Evolutionary conservation across 2,888 invertebrate species (phyloP), one percentile per base, ranked within the genome.

Genomic region (Cactoblastis cactorum): DNA sequence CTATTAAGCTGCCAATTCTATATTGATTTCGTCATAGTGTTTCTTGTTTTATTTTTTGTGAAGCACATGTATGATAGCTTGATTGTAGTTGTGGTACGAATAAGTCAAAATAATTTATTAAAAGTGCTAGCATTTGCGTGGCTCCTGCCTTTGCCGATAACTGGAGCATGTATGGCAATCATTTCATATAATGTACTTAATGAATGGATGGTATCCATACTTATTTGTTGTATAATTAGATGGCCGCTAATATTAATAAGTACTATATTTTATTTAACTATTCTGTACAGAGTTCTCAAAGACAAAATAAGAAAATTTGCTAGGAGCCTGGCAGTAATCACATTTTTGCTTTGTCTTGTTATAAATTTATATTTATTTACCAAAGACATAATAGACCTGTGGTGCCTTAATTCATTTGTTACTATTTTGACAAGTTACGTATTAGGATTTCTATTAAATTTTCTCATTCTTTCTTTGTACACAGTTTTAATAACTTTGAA

Each of bases 41-140:
- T 84, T 54, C 62, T 86, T 62, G 76, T 86, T 55, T 78, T 82
- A 50, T 82, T 82, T 57, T 81, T 86, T 53, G 80, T 86, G n/a
- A 83, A 80, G 52, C 86, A 87, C 45, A 87, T 87, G 84, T 84
- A 86, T 56, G 81, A 84, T 51, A 82, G 75, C 57, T 67, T 87
- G 55, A 79, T 87, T 39, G 74, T 83, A 55, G 83, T 87, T 17
- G 60, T 85, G 56, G 81, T 85, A 11, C 83, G 80, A 59, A 74
- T 80, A 56, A 81, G 74, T 53, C 74, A 76, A 53, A 67, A 71
- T 24, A 77, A 59, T 59, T 72, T 87, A 33, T 72, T 74, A 51
- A 79, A 67, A 59, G 75, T 80, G 28, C 59, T 80, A 45, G 53
- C 63, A 3, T 81, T 73, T 54, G 67, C 83, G n/a, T 87, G 87